Conservation (phyloP, 53 echinoderm and acorn worm genomes). For the Hippasteria phrygiana region DNA sequence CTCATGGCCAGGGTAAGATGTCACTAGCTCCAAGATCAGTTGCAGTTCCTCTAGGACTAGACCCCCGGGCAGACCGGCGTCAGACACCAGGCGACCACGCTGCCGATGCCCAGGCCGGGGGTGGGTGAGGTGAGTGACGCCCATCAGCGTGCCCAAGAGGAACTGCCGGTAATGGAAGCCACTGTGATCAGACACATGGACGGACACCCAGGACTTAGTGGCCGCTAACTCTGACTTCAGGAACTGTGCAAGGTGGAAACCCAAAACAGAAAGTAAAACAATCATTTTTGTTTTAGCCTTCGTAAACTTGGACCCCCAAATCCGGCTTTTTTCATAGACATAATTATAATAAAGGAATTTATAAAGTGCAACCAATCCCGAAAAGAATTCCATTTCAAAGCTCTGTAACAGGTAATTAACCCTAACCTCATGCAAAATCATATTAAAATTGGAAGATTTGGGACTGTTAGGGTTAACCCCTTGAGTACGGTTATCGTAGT, state of each 20-base stretch:
- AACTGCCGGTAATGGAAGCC: slow-evolving; percentile 94
- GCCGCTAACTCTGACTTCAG: slow-evolving; percentile 72
- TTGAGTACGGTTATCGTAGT: no score
- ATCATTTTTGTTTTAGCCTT: no score
- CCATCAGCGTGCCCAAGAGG: slow-evolving; percentile 56
- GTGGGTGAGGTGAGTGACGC: background rate
- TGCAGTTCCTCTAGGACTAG: slow-evolving; percentile 73
- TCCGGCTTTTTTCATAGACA: no score
- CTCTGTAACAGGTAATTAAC: no score
- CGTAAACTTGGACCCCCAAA: no score
- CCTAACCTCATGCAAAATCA: no score
- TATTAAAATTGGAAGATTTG: no score
- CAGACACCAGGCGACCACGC: background rate
- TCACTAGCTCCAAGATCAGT: slow-evolving; percentile 76
- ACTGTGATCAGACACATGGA: slow-evolving; percentile 94
- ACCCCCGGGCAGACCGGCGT: background rate
- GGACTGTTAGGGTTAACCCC: no score
- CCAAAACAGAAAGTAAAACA: background rate
- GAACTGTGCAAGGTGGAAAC: slow-evolving; percentile 41
- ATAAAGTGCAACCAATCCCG: no score
- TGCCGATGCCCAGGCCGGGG: background rate
- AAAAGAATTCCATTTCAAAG: no score
- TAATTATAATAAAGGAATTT: no score
- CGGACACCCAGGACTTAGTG: slow-evolving; percentile 78
- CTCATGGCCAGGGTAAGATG: slow-evolving; percentile 89